Percentiles rank a stretch among this genome's conserved stretches.
These are phyloP conservation scores for Conus betulinus DNA, from an alignment of 1,140 invertebrate species.

Conservation along the genomic window DNA sequence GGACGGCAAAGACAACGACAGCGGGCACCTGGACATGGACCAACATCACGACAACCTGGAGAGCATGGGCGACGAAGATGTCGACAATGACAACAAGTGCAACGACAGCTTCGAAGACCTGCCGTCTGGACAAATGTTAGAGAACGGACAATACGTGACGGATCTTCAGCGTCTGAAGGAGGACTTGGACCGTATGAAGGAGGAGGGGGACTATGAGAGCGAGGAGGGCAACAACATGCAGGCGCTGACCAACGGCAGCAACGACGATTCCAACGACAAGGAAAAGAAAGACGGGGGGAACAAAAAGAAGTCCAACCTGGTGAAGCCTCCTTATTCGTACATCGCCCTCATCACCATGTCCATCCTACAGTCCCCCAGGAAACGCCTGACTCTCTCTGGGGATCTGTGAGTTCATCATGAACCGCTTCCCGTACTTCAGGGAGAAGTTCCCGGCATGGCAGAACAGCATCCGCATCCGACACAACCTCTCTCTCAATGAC, in stretches of 20 bases:
- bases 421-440: conserved; percentile 86
- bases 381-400: conserved; percentile 97
- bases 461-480: conserved; percentile 90
- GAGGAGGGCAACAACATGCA: conserved; percentile 33
- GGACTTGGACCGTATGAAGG: conserved; percentile 8
- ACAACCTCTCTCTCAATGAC: conserved; percentile 98
- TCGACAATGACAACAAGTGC: conserved; percentile 19
- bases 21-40: not conserved
- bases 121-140: not conserved
- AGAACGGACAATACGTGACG: not conserved
- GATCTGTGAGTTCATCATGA: conserved; percentile 99
- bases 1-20: conserved; percentile 4
- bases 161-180: not conserved
- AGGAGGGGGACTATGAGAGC: not conserved
- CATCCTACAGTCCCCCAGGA: conserved; percentile 97
- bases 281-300: conserved; percentile 21
- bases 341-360: conserved; percentile 99
- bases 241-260: conserved; percentile 33
- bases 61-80: conserved; percentile 14
- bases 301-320: conserved; percentile 72
- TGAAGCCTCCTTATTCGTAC: conserved; percentile 98
- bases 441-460: conserved; percentile 77
- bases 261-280: conserved; percentile 29
- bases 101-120: conserved; percentile 30
- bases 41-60: not conserved